Evolutionary conservation across 2,888 invertebrate genomes (phyloP), one percentile per base, ranked within the genome.

Genomic region (Caenorhabditis macrosperma): DNA sequence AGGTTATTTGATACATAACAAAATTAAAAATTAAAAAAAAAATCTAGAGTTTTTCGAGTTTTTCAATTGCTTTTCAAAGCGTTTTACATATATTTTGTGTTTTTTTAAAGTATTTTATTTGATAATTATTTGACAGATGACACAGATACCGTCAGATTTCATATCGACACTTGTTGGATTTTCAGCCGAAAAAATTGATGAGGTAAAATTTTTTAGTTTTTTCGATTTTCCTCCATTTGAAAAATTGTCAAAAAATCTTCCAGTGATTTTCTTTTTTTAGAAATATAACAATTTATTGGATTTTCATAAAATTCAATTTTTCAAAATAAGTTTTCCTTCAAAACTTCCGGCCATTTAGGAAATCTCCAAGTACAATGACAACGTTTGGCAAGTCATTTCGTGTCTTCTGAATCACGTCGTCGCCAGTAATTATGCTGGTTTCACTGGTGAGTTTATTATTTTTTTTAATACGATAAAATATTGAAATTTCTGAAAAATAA

Each of bases 401-500:
- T 28, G 24, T n/a, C 61, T 71, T 30, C 52, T 80, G 44, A 26
- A 63, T 26, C 59, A 67, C 63, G 76, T 77, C 15, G 30, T 82
- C 15, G 74, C 76, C 17, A 68, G 63, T n/a, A 82, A 82, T 68
- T 69, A 76, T 52, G n/a, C 64, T 17, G 72, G 74, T 26, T 74
- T 59, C 44, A 63, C 63, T 7, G 69, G 79, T 79, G 26, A 59
- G 59, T 22, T n/a, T n/a, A n/a, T n/a, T n/a, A n/a, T n/a, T n/a
- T n/a, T n/a, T n/a, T n/a, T n/a, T n/a, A 7, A 20, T 33, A 46
- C 10, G 12, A 12, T 15, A 35, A 61, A 46, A 17, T 22, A 48
- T 33, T 22, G 1, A 22, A 22, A 28, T 12, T 28, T 41, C n/a
- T 41, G 22, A 50, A 38, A 55, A 22, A 41, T 9, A 41, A 15